Evolutionary conservation across 2,113 vertebrate species (phyloP).

Genomic region (Nannospalax galili): DNA sequence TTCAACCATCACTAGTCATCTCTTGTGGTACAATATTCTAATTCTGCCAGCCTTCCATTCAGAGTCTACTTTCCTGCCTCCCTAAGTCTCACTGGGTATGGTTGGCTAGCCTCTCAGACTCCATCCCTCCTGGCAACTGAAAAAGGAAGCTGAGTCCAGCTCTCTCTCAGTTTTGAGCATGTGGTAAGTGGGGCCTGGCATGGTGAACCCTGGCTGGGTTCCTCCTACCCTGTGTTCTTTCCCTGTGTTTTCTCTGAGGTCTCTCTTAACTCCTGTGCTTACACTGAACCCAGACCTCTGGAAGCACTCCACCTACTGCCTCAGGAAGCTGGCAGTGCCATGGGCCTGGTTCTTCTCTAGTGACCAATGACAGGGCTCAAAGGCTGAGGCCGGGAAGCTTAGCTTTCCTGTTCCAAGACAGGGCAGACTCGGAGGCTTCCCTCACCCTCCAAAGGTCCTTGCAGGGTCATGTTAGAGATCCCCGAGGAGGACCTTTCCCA

Average conservation of each 20-base stretch:
- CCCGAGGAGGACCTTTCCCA: no score
- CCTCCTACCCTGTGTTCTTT: no score
- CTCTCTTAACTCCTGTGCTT: neutral
- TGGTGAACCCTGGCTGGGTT: neutral
- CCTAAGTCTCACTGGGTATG: neutral
- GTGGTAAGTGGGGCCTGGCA: neutral
- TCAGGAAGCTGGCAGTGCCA: neutral
- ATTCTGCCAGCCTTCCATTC: neutral
- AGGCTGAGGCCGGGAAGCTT: neutral
- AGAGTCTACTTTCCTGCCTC: neutral
- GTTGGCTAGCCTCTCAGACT: neutral
- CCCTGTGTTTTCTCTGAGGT: neutral
- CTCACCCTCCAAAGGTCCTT: neutral
- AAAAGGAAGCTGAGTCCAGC: no score
- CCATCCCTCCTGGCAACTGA: neutral
- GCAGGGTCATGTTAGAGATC: rapidly evolving
- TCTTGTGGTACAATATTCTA: neutral
- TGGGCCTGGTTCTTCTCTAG: neutral
- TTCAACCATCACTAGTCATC: neutral
- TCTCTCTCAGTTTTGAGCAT: rapidly evolving
- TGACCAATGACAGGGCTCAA: no score
- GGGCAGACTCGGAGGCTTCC: neutral
- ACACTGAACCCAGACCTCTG: no score
- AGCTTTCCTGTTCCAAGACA: neutral
- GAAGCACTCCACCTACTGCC: neutral